Base-by-base conservation (phyloP, 2,888 invertebrate species). In the Acanthosepion lycidas region DNA sequence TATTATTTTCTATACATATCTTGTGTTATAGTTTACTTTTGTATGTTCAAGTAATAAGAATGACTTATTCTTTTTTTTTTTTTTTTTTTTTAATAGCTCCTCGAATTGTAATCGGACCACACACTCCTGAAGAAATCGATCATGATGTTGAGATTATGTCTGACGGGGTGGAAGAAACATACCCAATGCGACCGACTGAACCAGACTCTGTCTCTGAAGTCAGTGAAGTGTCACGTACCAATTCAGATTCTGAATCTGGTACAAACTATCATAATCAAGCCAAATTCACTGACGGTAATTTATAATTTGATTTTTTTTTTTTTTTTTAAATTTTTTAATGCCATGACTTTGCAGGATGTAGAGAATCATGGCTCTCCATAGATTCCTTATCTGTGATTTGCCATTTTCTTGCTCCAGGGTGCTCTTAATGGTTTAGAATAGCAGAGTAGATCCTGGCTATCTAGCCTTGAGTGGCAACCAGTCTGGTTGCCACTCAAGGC, bases 191-290 rank as follows among this genome's bases (percentile, higher is more conserved):
- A 20, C 94, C 55, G 18, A 42, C 28, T 42, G 94, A 94, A 59
- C 94, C 94, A 18, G 94, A 53, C 15, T 94, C 51, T 42, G 64
- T 94, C 20, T 94, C 94, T n/a, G 94, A 94, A 64, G 42, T 94
- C 12, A 94, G 94, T 94, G 94, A 94, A 53, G 55, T 26, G 26
- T 59, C 64, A 53, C 59, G n/a, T 20, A 55, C 94, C 5, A 28
- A 94, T 42, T 94, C 94, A 42, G 94, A 94, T 23, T 49, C 51
- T 33, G 93, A 93, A 93, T 53, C 93, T 9, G 28, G 94, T 55
- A 94, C n/a, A 33, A 2, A 18, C 6, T 53, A 78, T 78, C 78
- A 78, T 78, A 6, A 64, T 64, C 64, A 8, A 28, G 64, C 49
- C 15, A 49, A 28, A 48, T 23, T 20, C 23, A 15, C 51, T 49